Evolutionary conservation across 2,888 invertebrate species (phyloP).

Genomic region (Gasteruption jaculator): DNA sequence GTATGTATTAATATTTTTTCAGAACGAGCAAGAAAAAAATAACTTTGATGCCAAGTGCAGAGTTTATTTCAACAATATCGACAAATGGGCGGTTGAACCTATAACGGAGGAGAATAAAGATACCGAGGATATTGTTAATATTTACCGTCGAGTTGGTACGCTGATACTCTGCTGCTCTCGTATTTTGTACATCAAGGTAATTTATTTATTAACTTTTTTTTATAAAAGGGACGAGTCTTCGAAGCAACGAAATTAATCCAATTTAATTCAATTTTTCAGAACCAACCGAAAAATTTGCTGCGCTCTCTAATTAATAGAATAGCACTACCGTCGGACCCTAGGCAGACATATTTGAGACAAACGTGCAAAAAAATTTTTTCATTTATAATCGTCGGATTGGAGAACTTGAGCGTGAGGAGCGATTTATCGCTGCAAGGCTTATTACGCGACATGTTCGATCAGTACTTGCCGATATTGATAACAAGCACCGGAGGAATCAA

Average conservation of each 20-base stretch:
- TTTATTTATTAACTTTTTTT: neutral
- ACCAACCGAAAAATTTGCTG: constrained; percentile 40
- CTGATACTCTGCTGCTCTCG: constrained; percentile 40
- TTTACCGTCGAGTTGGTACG: constrained; percentile 43
- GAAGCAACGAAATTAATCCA: constrained; percentile 3
- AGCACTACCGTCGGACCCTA: constrained; percentile 38
- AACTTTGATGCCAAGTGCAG: constrained; percentile 34
- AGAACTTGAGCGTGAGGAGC: constrained; percentile 33
- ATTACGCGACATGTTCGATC: constrained; percentile 41
- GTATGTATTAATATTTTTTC: constrained; percentile 5
- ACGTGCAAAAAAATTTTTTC: constrained; percentile 43
- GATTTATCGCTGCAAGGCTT: constrained; percentile 39
- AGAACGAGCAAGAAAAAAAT: constrained; percentile 31
- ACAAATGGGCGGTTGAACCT: constrained; percentile 41
- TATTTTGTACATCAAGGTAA: constrained; percentile 40
- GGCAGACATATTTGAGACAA: constrained; percentile 27
- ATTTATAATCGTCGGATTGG: constrained; percentile 43
- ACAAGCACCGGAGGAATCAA: constrained; percentile 24
- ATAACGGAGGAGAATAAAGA: constrained; percentile 41
- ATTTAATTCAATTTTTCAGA: constrained; percentile 29
- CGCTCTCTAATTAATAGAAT: constrained; percentile 35
- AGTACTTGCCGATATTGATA: constrained; percentile 41
- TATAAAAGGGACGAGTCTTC: too few species aligned
- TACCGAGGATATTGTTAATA: constrained; percentile 35
- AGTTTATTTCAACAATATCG: constrained; percentile 39